Base-by-base conservation (phyloP, 2,113 vertebrate genomes). In the Hippocampus comes region DNA sequence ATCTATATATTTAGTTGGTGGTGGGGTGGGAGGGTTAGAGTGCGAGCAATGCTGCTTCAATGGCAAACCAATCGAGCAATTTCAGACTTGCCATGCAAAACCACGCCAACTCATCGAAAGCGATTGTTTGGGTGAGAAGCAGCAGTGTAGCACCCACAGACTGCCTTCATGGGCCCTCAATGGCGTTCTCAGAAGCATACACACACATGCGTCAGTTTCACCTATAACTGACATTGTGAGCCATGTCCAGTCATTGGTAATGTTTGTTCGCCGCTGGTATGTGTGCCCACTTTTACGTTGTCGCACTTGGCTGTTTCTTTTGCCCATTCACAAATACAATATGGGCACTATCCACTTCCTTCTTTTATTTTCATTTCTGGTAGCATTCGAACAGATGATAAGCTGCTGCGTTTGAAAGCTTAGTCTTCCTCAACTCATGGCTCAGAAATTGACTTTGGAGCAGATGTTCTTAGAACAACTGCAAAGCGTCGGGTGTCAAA, bases 241-340 rank as follows among this genome's bases (percentile, higher is more conserved):
- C 85, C 83, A 87, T 84, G 60, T 78, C 67, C 60, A 69, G 81
- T 89, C 84, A 83, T 88, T 88, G 86, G 81, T 88, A 85, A 90
- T 89, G 88, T 81, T 86, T 84, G 72, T 80, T 82, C 78, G 81
- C 82, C 73, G 74, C 74, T 88, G 85, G 86, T 91, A 86, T 90
- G 82, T 86, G 87, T 89, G 75, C 80, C 82, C 83, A 73, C 86
- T 73, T 75, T 79, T 66, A 43, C 21, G 68, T 77, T 83, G 74
- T 89, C 80, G 78, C 75, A 75, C 69, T 78, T 59, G 56, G 56
- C 56, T 59, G 56, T 27, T 57, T 87, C 61, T 57, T 87, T 81
- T 87, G 78, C 78, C 84, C 78, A 84, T 89, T 71, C 38, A 81
- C 75, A 79, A 73, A 85, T 86, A 77, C 12, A 30, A 30, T 1